Conservation (phyloP, 2,888 invertebrate species). For the Ypsolopha scabrella region DNA sequence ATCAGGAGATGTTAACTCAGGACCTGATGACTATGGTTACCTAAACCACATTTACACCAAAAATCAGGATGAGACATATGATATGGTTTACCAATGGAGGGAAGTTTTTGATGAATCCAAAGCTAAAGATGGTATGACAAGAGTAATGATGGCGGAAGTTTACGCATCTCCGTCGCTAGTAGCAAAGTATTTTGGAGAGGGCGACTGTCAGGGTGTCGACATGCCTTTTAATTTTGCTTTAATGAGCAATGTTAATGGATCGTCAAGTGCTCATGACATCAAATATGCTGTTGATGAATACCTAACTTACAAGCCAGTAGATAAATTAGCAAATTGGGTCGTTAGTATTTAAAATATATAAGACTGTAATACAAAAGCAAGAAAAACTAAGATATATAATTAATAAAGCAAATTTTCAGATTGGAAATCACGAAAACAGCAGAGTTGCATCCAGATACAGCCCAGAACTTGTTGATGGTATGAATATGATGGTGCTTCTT, state of each 20-base stretch:
- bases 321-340: constrained; percentile 80
- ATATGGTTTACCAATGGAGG: constrained; percentile 76
- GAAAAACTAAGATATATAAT: too few species aligned
- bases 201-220: constrained; percentile 72
- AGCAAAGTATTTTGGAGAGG: constrained; percentile 75
- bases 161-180: constrained; percentile 72
- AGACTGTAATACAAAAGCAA: too few species aligned
- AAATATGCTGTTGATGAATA: constrained; percentile 74
- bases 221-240: constrained; percentile 85
- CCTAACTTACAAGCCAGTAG: constrained; percentile 72
- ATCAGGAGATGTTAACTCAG: constrained; percentile 36
- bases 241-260: constrained; percentile 68
- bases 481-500: constrained; percentile 85
- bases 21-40: constrained; percentile 66
- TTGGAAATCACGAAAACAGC: constrained; percentile 84
- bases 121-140: constrained; percentile 46
- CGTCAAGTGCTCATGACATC: constrained; percentile 72
- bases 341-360: constrained; percentile 49
- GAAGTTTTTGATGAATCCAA: constrained; percentile 70
- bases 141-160: constrained; percentile 83
- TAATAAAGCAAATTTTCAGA: constrained; percentile 33
- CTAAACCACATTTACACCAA: constrained; percentile 74
- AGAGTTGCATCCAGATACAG: constrained; percentile 80
- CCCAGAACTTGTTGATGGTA: constrained; percentile 77
- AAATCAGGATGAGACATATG: constrained; percentile 70